Conservation (phyloP, 2,888 invertebrate species). For the Celastrina argiolus region DNA sequence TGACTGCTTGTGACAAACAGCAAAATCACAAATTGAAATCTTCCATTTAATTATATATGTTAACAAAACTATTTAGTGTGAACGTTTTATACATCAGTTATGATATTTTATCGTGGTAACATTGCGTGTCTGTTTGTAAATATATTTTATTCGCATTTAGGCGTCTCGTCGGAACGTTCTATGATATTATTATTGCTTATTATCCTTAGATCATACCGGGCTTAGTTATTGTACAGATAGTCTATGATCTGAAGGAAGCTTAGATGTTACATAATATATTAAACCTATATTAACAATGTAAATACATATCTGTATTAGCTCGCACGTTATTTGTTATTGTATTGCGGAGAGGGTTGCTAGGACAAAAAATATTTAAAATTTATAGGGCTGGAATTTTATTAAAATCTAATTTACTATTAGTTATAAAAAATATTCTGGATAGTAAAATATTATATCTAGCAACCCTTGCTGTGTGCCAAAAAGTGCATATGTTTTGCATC, state of each 20-base stretch:
- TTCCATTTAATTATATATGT: constrained; percentile 1
- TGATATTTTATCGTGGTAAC: background rate
- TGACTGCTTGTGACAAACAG: background rate
- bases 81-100: constrained; percentile 6
- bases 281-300: constrained; percentile 14
- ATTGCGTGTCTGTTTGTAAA: background rate
- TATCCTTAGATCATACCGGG: background rate
- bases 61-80: background rate
- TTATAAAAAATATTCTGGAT: background rate
- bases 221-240: constrained; percentile 13
- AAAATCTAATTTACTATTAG: background rate
- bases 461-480: constrained; percentile 18
- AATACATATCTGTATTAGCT: constrained; percentile 12
- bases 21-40: constrained; percentile 17
- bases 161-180: constrained; percentile 2
- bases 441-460: constrained; percentile 1
- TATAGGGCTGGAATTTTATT: background rate
- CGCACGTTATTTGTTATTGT: background rate
- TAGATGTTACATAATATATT: constrained; percentile 7
- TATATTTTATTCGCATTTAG: constrained; percentile 3
- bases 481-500: background rate
- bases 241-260: background rate
- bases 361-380: background rate
- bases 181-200: constrained; percentile 10
- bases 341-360: constrained; percentile 15